Evolutionary conservation across 2,113 vertebrate species (phyloP), one percentile per base, ranked within the genome.

Genomic region (Zosterops borbonicus): DNA sequence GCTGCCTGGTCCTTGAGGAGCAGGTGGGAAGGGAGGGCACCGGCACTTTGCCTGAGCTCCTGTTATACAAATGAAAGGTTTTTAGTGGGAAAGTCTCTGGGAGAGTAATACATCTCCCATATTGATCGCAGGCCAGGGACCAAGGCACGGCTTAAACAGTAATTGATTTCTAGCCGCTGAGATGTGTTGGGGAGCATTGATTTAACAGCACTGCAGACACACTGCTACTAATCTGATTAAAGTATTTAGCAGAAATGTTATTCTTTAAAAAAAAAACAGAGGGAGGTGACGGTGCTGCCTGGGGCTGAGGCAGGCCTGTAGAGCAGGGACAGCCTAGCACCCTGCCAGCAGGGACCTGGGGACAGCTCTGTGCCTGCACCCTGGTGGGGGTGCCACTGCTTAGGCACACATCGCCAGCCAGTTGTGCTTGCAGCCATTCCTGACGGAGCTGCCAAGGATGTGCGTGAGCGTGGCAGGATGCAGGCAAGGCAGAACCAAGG

Each of bases 111-210:
- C 97, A 97, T 97, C 97, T 97, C 97, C 96, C 82, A 77, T 97
- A 98, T 98, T 96, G 98, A 98, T 98, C 97, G 84, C 89, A 95
- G 95, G 96, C 97, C 96, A 97, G 97, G 97, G 94, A 95, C 88
- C 97, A 97, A 96, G 95, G 95, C 94, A 96, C 95, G 97, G 96
- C 97, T 98, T 98, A 98, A 98, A 98, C 97, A 98, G 97, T 98
- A 97, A 98, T 98, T 98, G 98, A 98, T 98, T 98, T 98, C 97
- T 98, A 98, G 96, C 97, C 84, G 94, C 93, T 87, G 96, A 96
- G 97, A 97, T 98, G 96, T 97, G 97, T 97, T 97, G 97, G 93
- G 96, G 94, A 97, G 96, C 97, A 98, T 98, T 98, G 98, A 98
- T 98, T 97, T 97, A 96, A 96, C 96, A 98, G 96, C 97, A 97